Evolutionary conservation across 2,113 vertebrate species (phyloP), one percentile per base, ranked within the genome.

Genomic region (Nothobranchius furzeri): DNA sequence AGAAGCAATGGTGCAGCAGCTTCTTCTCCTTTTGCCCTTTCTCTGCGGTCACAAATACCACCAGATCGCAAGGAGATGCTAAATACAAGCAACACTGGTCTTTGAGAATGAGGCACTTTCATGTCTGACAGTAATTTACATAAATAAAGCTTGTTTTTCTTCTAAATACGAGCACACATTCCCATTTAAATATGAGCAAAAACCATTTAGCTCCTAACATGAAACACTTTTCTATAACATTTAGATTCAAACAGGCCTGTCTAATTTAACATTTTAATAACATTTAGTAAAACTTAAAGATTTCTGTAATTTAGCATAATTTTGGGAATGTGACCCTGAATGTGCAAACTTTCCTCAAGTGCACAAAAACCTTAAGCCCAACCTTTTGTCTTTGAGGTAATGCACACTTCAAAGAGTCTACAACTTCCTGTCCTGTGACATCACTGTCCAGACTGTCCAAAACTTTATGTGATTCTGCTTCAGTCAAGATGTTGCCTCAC

Each of bases 401-500:
- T 20, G 48, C 30, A 17, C 53, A 81, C 71, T 78, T 85, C 67
- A 85, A 79, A 75, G 84, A 65, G 59, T 20, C 42, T 45, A 54
- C 51, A 69, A 65, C 45, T 74, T 67, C 30, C 8, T 45, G 50
- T 17, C 7, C 36, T 50, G n/a, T 53, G 4, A 14, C 35, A 35
- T 83, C 75, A 79, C 46, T 61, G 79, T 78, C 82, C 73, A 57
- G 70, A 62, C 55, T 81, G 82, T 89, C 87, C 60, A 70, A 78
- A 89, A 86, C 60, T 85, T 88, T 76, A 56, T 68, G n/a, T 76
- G 84, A 85, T 73, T 61, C 52, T 43, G 83, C 73, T 85, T 79
- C 60, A 79, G 72, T 82, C 68, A 56, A 78, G 75, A 60, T 75
- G 35, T 12, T 56, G 42, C 71, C 40, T 50, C 55, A 20, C 37